A percentile compares a stretch with the other conserved stretches of the same genome.
Conservation (phyloP, 2,797 vertebrate genomes). For the Lemur catta region DNA sequence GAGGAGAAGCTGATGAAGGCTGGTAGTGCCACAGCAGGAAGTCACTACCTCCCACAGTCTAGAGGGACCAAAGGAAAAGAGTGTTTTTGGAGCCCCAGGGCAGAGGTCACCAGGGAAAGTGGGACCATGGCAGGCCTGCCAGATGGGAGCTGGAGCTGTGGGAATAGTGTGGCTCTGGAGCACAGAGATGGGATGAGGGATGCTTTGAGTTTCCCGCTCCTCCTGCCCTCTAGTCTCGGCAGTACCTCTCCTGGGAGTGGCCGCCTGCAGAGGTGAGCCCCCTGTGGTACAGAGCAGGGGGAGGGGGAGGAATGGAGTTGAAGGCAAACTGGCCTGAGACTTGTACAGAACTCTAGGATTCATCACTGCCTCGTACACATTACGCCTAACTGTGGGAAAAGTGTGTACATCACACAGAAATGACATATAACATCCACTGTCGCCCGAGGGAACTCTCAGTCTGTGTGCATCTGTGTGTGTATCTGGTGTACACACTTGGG, state of each 20-base stretch:
- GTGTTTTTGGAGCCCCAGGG: not conserved
- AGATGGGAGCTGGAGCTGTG: not conserved
- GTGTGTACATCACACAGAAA: not conserved
- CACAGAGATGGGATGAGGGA: not conserved
- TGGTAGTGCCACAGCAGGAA: not conserved
- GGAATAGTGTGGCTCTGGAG: not conserved
- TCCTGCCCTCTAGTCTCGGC: not conserved
- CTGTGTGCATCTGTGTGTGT: not conserved
- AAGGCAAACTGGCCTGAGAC: not conserved
- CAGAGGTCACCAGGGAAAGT: not conserved
- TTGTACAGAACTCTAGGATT: not conserved
- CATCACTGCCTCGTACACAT: not conserved
- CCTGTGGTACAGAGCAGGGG: too few species aligned
- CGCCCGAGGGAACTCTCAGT: not conserved
- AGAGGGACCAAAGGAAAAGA: not conserved
- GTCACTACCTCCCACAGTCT: not conserved
- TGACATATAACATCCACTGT: not conserved
- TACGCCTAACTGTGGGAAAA: not conserved
- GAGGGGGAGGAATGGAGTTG: not conserved
- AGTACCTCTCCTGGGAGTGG: not conserved
- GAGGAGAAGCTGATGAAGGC: not conserved
- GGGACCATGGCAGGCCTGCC: not conserved
- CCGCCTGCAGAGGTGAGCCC: not conserved
- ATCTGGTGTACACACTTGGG: not conserved
- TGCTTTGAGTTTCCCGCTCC: too few species aligned